phyloP scores from a whole-genome alignment of 2,113 vertebrate genomes.

The Platysteira castanea region DNA sequence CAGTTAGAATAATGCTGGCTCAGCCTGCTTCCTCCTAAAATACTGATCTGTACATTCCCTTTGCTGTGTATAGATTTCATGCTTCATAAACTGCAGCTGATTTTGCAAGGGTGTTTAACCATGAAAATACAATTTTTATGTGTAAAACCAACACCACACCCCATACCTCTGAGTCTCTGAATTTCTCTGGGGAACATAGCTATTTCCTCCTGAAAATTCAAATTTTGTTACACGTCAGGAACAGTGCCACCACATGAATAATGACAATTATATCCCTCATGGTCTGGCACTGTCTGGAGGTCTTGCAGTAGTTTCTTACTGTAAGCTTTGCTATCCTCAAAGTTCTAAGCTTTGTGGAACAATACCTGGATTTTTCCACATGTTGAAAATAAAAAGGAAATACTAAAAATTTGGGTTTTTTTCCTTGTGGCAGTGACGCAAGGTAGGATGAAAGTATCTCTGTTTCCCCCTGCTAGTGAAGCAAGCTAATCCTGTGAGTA shows the following conservation, averaged over 20 bases:
- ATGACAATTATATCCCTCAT: not conserved
- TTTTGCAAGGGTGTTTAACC: not conserved
- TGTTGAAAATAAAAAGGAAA: not conserved
- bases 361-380: not conserved
- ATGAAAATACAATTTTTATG: not conserved
- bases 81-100: not conserved
- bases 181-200: not conserved
- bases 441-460: not conserved
- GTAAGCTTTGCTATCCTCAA: not conserved
- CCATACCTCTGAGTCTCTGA: not conserved
- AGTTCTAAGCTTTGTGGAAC: not conserved
- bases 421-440: not conserved
- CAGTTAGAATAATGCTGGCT: not conserved
- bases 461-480: not conserved
- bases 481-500: not conserved
- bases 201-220: not conserved
- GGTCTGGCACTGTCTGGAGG: not conserved
- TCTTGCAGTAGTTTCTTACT: not conserved
- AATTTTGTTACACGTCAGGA: rapidly evolving
- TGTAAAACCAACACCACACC: not conserved
- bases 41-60: not conserved
- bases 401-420: not conserved
- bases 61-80: not conserved
- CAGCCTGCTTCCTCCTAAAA: not conserved
- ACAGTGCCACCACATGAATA: not conserved